Evolutionary conservation across 2,797 vertebrate genomes (phyloP).

Genomic region (Agapornis canus): DNA sequence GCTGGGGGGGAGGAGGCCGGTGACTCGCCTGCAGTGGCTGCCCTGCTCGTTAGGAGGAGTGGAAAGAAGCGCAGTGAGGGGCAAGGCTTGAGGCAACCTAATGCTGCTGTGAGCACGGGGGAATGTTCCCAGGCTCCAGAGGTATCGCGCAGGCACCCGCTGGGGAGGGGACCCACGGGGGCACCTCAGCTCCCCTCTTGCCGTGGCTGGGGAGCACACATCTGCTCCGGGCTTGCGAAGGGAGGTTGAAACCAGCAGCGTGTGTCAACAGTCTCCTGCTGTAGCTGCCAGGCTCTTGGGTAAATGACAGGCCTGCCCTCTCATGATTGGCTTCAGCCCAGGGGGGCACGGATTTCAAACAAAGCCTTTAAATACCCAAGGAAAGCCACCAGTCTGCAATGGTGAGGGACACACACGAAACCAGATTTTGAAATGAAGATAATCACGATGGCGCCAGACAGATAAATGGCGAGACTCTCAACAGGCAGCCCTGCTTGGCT

Average conservation of each 20-base stretch:
- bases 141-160: neutral
- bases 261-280: neutral
- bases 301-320: neutral
- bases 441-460: neutral
- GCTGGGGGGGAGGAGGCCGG: neutral
- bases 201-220: neutral
- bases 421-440: neutral
- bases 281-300: neutral
- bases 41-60: neutral
- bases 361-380: neutral
- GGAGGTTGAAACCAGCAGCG: neutral
- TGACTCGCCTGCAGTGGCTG: slow-evolving; percentile 10
- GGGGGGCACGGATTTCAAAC: neutral
- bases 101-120: neutral
- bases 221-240: neutral
- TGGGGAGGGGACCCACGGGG: neutral
- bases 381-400: neutral
- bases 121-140: neutral
- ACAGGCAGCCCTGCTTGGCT: neutral
- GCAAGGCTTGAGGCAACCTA: slow-evolving; percentile 16
- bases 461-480: neutral
- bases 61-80: neutral
- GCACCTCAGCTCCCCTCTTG: neutral
- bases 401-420: neutral
- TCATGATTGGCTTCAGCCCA: neutral